Base-by-base conservation (phyloP, 2,888 invertebrate genomes). In the Apamea epomidion region DNA sequence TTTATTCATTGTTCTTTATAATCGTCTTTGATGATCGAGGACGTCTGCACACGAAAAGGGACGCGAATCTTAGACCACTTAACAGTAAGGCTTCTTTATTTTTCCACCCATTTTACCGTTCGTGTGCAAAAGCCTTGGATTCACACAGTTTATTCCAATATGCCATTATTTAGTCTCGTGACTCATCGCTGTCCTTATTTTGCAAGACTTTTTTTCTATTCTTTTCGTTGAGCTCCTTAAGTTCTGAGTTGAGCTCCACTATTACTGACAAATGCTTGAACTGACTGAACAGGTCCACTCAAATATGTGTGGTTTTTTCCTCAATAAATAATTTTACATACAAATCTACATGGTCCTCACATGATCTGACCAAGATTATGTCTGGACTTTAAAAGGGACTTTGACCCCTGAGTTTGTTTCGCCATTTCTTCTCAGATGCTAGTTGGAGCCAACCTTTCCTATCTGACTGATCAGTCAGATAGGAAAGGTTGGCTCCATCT, bases 1-100 rank as follows among this genome's bases (percentile, higher is more conserved):
- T 1, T 32, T 32, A 32, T 32, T 32, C 1, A 32, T 32, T 32
- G 2, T 42, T 42, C 42, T 42, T 42, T 42, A 42, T 42, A 7
- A 42, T 42, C 42, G 18, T 12, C 21, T 80, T 25, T 72, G 32
- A 21, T 65, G n/a, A 67, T 80, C 18, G 73, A 51, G 37, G 62
- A 54, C 60, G 62, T 42, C n/a, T 16, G 25, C 60, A 21, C 65
- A 80, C 48, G 37, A 80, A 74, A 32, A 54, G 8, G 69, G 10
- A 62, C 42, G 29, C 2, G 18, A 45, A 21, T n/a, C 16, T 32
- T 32, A 14, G 32, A 76, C 18, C n/a, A 45, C 0, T 1, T 51
- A 74, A 81, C 74, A 51, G 32, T 74, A 45, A 29, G 2, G 21
- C 32, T 2, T 62, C n/a, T 16, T 54, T 1, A 21, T 62, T 67